These are phyloP conservation scores for Masticophis lateralis DNA, from an alignment of 2,797 vertebrate genomes.

Conservation along the genomic window DNA sequence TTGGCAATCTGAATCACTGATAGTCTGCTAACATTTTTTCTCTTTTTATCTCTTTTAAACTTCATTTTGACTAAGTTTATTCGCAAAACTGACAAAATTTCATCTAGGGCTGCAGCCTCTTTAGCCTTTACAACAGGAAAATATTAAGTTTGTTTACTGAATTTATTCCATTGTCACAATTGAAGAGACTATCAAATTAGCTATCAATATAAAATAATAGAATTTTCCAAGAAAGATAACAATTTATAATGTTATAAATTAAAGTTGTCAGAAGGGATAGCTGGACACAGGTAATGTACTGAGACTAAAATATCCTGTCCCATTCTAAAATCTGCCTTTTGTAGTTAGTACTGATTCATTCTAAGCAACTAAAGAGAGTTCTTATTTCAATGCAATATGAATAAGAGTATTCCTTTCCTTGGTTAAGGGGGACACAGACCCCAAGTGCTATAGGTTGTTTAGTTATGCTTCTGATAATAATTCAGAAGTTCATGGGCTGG, in stretches of 20 bases:
- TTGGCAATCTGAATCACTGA: slow-evolving; percentile 1
- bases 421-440: background rate
- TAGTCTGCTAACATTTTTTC: background rate
- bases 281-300: background rate
- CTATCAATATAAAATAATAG: background rate
- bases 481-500: background rate
- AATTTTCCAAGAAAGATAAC: background rate
- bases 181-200: background rate
- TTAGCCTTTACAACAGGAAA: background rate
- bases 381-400: background rate
- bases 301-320: background rate
- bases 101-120: background rate
- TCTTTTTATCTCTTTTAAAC: background rate
- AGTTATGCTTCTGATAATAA: background rate
- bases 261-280: background rate
- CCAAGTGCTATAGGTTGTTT: background rate
- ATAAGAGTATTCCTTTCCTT: background rate
- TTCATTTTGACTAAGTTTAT: background rate
- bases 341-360: background rate
- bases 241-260: background rate
- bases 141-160: background rate
- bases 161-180: background rate
- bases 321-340: background rate
- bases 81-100: background rate
- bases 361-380: background rate